Evolutionary conservation across 2,113 vertebrate genomes (phyloP), one percentile per base, ranked within the genome.

Genomic region (Peromyscus californicus): DNA sequence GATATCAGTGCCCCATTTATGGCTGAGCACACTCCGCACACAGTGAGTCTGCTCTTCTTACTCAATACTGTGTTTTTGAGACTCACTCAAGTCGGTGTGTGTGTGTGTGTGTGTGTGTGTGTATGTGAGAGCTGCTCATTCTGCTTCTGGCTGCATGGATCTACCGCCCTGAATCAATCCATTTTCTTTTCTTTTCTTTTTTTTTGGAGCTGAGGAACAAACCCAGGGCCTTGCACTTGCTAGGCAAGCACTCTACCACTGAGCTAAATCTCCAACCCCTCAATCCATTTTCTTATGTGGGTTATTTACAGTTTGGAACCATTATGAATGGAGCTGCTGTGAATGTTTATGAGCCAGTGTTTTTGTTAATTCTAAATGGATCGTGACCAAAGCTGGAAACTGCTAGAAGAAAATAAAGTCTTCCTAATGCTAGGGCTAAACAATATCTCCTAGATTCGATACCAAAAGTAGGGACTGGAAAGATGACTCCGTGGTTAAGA

Each of bases 361-460:
- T 96, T 96, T 90, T 65, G 48, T 79, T 89, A 96, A 69, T 16
- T 83, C 42, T 75, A 51, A 74, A 29, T 87, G 48, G 84, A 65
- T 87, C 17, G 42, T 93, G 69, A 42, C 48, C 13, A 31, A 48
- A 78, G 42, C 26, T 51, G 31, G 75, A 79, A 96, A 48, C 10
- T 87, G 80, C 61, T 79, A 63, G 36, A 82, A 92, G 59, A 93
- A 96, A 67, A 36, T 45, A 72, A 65, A 95, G 67, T 85, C 21
- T 87, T 84, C 36, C 31, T 36, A 93, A 85, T 0, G 10, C 7
- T 85, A 57, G 39, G 21, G 5, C 89, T 63, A 80, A 29, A 54
- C 59, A 89, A 86, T 63, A 61, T 91, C 95, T 90, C 36, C 42
- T 90, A 57, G 78, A 12, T 89, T 92, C 84, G n/a, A 78, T 39